Evolutionary conservation across 2,888 invertebrate genomes (phyloP), one percentile per base, ranked within the genome.

Genomic region (Tillus elongatus): DNA sequence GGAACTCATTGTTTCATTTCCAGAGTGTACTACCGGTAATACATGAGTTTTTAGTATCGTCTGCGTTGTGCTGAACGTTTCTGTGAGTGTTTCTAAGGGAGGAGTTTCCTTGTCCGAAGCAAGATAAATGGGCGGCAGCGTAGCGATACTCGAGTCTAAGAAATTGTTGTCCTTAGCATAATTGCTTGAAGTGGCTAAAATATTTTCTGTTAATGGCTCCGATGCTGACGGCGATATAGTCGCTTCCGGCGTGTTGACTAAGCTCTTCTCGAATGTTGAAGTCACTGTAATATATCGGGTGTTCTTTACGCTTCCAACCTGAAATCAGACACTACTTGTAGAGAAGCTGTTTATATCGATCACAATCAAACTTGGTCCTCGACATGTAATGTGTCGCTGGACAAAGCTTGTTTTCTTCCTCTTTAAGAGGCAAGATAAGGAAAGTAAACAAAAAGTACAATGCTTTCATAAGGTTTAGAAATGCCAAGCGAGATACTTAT

Each of bases 21-120:
- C 76, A 41, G 78, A 79, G 44, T 77, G 75, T 26, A 90, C 73
- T 1, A 91, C 78, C 0, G 92, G 92, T 35, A 92, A 67, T 41
- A 92, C 77, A 58, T 91, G 89, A 1, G 92, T 92, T 64, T 89
- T 90, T 11, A 89, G 67, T 70, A 90, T 79, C 6, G 83, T 74
- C 63, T 91, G 88, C 1, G 89, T 90, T 3, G 91, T 89, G 51
- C 90, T 89, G 66, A 89, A 92, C 2, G 89, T 89, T 66, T 92
- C 90, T 1, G 88, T 89, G 29, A 87, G 70, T 1, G 89, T 90
- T 68, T 90, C 88, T 34, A 92, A 65, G 0, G 88, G 87, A 9
- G 89, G 88, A 0, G 89, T 90, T 61, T 84, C 85, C 60, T 79
- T 77, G 51, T 82, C 82, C 6, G 79, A 75, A 4, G 82, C 76